A percentile compares a stretch with the other conserved stretches of the same genome.
phyloP scores from a whole-genome alignment of 2,888 invertebrate species.

The Pollenia angustigena region DNA sequence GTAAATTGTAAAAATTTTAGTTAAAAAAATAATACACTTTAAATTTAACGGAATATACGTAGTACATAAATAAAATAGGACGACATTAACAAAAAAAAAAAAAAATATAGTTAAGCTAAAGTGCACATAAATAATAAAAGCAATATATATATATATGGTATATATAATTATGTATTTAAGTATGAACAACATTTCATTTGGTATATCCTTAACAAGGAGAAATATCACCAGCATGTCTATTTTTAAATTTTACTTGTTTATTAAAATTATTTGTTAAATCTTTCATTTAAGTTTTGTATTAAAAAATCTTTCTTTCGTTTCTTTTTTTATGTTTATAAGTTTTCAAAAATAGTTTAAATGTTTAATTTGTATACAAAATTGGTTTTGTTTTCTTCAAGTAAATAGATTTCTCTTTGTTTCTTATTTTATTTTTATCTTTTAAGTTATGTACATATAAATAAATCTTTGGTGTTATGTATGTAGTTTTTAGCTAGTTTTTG shows the following conservation, averaged over 20 bases:
- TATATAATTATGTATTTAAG: neutral
- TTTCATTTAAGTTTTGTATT: neutral
- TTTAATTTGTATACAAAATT: constrained; percentile 33
- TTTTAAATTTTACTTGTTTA: neutral
- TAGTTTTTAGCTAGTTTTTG: neutral
- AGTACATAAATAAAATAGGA: constrained; percentile 12
- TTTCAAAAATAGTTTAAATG: constrained; percentile 27
- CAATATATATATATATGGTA: neutral
- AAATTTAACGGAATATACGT: neutral
- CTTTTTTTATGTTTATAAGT: neutral
- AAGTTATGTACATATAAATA: constrained; percentile 44
- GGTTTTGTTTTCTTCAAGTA: neutral
- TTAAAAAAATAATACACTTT: constrained; percentile 32
- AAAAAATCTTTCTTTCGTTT: neutral
- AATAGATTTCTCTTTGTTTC: constrained; percentile 36
- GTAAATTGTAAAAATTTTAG: constrained; percentile 1
- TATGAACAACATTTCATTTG: neutral
- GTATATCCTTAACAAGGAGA: neutral
- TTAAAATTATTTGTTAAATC: neutral
- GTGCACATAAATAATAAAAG: neutral
- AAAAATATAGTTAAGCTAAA: neutral
- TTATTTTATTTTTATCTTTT: neutral
- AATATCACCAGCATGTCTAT: neutral
- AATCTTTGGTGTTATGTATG: constrained; percentile 70
- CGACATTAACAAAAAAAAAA: neutral